Percentiles rank a stretch among this genome's conserved stretches.
Evolutionary conservation across 2,888 invertebrate species (phyloP).

Genomic region (Nomada fabriciana): DNA sequence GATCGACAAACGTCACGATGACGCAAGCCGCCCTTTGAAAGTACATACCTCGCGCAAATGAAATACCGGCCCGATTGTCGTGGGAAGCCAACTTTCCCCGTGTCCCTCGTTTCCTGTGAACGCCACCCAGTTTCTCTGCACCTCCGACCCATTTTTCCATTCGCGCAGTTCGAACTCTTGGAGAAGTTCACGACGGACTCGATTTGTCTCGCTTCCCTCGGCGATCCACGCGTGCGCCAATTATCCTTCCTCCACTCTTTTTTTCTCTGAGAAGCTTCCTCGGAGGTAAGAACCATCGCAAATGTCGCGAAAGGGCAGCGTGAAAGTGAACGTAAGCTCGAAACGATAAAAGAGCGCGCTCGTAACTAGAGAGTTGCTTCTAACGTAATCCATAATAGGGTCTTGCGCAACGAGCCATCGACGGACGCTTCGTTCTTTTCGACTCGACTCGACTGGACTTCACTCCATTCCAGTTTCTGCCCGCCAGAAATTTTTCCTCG

Average conservation of each 20-base stretch:
- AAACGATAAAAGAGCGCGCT: slow-evolving; percentile 4
- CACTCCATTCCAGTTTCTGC: not conserved
- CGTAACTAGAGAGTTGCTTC: slow-evolving; percentile 18
- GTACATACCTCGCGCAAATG: slow-evolving; percentile 27
- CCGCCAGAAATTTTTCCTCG: not conserved
- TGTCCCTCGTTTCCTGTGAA: slow-evolving; percentile 32
- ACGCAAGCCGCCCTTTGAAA: slow-evolving; percentile 48
- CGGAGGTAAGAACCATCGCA: not conserved
- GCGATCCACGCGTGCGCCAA: no score
- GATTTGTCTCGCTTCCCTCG: no score
- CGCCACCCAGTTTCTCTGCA: slow-evolving; percentile 8
- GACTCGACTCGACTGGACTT: not conserved
- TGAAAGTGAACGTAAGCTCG: slow-evolving; percentile 38
- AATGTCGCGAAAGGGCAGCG: slow-evolving; percentile 36
- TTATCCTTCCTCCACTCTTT: no score
- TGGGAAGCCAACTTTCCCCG: slow-evolving; percentile 36
- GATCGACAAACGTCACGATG: slow-evolving; percentile 58
- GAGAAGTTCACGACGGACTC: not conserved
- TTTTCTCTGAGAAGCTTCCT: no score
- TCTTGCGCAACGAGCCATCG: slow-evolving; percentile 42
- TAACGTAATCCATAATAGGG: slow-evolving; percentile 47
- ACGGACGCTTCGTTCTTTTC: slow-evolving; percentile 9
- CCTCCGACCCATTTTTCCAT: slow-evolving; percentile 36
- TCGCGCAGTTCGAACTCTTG: slow-evolving; percentile 8
- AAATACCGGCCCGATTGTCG: slow-evolving; percentile 24